Base-by-base conservation (phyloP, 92 coral and sea anemone genomes). In the Galaxea fascicularis region DNA sequence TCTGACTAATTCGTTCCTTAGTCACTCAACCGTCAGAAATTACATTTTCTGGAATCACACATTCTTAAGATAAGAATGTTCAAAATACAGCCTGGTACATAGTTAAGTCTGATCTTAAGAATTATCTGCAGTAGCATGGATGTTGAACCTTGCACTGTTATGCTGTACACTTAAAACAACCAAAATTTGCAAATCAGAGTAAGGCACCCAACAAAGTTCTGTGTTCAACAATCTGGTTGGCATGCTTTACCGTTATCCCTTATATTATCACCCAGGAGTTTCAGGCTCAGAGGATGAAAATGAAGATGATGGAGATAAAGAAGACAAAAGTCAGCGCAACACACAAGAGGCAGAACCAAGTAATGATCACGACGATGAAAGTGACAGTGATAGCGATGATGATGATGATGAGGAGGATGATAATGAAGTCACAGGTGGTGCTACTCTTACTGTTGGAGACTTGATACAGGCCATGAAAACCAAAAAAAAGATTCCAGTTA, bases 251-350 rank as follows among this genome's bases (percentile, higher is more conserved):
- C 17, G 28, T 10, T 25, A 65, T 76, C 10, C 25, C 53, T 49
- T 1, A 60, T 75, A 56, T 20, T 11, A 31, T 78, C 45, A 18
- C 27, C 51, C 88, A 69, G 94, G 86, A 86, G 91, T 87, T 10
- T 91, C 95, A 74, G 99, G 93, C n/a, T 90, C 94, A 63, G 99
- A 97, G 21, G 94, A 90, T 54, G 95, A 90, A 14, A 76, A 69
- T 27, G 89, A 91, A 63, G 41, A 89, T 68, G 35, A 65, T 35
- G 30, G 63, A 27, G 83, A 47, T 14, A 41, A 79, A 25, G 60
- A 20, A 10, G 63, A 54, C 29, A 77, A 39, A 27, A 68, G 76
- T 26, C 49, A 66, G 44, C 8, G 26, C 67, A 62, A 45, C 44
- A 18, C 49, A 11, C 72, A 82, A 35, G 64, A 10, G 16, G 21